Conservation (phyloP, 2,888 invertebrate species). For the Chrysolina haemoptera region DNA sequence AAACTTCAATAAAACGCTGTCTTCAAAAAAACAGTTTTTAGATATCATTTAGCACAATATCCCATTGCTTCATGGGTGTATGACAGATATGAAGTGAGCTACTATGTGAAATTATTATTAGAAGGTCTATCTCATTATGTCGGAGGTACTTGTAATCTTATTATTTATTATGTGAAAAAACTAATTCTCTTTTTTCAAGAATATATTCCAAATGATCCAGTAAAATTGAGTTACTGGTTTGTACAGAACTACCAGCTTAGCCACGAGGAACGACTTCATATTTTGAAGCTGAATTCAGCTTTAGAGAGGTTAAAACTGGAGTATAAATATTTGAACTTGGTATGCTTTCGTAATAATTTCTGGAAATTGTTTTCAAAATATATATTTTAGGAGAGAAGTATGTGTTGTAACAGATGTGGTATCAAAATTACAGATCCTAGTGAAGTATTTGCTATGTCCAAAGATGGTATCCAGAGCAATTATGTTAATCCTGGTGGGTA, state of each 20-base stretch:
- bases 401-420: conserved; percentile 74
- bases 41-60: conserved; percentile 65
- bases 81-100: conserved; percentile 65
- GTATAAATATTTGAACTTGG: conserved; percentile 70
- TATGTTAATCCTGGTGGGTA: conserved; percentile 81
- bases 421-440: conserved; percentile 77
- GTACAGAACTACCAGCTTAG: conserved; percentile 82
- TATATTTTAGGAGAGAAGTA: conserved; percentile 69
- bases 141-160: conserved; percentile 56
- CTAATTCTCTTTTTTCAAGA: conserved; percentile 54
- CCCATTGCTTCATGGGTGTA: conserved; percentile 65
- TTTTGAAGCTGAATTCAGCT: conserved; percentile 79
- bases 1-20: not conserved
- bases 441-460: conserved; percentile 86
- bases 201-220: conserved; percentile 78
- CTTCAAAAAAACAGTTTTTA: conserved; percentile 43
- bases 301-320: conserved; percentile 78
- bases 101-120: conserved; percentile 61
- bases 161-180: not conserved
- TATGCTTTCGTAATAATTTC: conserved; percentile 53
- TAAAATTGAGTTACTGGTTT: conserved; percentile 85
- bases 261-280: conserved; percentile 75
- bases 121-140: conserved; percentile 60
- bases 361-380: not conserved
- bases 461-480: conserved; percentile 84